Percentiles rank a stretch among this genome's conserved stretches.
phyloP scores from a whole-genome alignment of 2,888 invertebrate species.

The Adelphocoris suturalis region DNA sequence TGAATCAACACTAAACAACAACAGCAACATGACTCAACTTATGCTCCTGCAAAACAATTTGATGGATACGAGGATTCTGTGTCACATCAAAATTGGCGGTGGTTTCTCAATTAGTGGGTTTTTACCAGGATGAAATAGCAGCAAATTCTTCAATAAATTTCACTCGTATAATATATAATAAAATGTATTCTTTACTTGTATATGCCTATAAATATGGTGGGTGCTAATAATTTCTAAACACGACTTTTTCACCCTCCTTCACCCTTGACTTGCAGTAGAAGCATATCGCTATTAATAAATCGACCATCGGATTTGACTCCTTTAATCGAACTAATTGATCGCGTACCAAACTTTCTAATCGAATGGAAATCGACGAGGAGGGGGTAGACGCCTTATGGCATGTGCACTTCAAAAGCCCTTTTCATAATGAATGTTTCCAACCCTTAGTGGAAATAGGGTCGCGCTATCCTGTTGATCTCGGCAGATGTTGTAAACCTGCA shows the following conservation, averaged over 20 bases:
- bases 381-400: neutral
- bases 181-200: too few species aligned
- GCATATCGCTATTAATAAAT: neutral
- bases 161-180: too few species aligned
- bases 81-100: too few species aligned
- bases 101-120: too few species aligned
- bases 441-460: neutral
- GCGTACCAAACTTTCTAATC: slow-evolving; percentile 21
- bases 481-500: slow-evolving; percentile 32
- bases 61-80: too few species aligned
- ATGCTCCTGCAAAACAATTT: too few species aligned
- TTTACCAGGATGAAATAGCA: too few species aligned
- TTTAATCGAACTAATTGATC: slow-evolving; percentile 30
- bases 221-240: too few species aligned
- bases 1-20: too few species aligned
- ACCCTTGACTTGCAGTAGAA: neutral
- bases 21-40: too few species aligned
- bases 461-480: slow-evolving; percentile 39
- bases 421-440: slow-evolving; percentile 19
- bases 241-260: neutral
- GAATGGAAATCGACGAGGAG: neutral
- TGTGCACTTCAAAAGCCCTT: slow-evolving; percentile 33
- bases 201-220: too few species aligned
- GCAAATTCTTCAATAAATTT: too few species aligned
- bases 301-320: slow-evolving; percentile 1